Base-by-base conservation (phyloP, 92 coral and sea anemone species). In the Porites cylindrica region DNA sequence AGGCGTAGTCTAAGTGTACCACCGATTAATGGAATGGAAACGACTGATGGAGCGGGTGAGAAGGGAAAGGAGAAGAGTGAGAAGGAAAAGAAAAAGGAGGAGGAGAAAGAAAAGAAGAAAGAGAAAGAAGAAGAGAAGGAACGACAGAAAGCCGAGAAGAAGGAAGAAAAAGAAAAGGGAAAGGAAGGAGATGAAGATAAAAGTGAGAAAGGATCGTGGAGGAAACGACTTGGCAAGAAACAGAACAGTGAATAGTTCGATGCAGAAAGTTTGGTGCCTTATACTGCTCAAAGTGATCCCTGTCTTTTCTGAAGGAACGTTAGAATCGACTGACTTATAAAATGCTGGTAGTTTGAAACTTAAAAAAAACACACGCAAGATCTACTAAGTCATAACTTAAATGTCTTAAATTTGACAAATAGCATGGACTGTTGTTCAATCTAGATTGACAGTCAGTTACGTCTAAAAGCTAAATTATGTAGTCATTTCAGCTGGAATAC, bases 21-120 rank as follows among this genome's bases (percentile, higher is more conserved):
- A 0, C 51, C 52, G 21, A 54, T 43, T 11, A n/a, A 70, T 1
- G 89, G 83, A 29, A 66, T 65, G 77, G 84, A 85, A 24, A 62
- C 82, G 19, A 47, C 53, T 53, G 75, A 17, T 9, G 81, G 70
- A 8, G 82, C 53, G 19, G 58, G 82, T 32, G 86, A 60, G n/a
- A 84, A 85, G 62, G 90, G 65, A 13, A 89, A 92, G 68, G 91
- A 81, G 14, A 88, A 86, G 50, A 66, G 82, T 11, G 88, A 54
- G 52, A 79, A 83, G 65, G 82, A 77, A 47, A 75, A 51, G 87
- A 84, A 69, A 10, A 76, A 84, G 29, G 92, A 79, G 51, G 74
- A 89, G 50, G 93, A 78, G 26, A 82, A 66, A 58, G 87, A 51
- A 54, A 85, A 73, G 24, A 71, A 86, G 83, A 78, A 82, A 53